Percentiles rank a stretch among this genome's conserved stretches.
phyloP scores from a whole-genome alignment of 2,888 invertebrate species.

The Campaea margaritaria region DNA sequence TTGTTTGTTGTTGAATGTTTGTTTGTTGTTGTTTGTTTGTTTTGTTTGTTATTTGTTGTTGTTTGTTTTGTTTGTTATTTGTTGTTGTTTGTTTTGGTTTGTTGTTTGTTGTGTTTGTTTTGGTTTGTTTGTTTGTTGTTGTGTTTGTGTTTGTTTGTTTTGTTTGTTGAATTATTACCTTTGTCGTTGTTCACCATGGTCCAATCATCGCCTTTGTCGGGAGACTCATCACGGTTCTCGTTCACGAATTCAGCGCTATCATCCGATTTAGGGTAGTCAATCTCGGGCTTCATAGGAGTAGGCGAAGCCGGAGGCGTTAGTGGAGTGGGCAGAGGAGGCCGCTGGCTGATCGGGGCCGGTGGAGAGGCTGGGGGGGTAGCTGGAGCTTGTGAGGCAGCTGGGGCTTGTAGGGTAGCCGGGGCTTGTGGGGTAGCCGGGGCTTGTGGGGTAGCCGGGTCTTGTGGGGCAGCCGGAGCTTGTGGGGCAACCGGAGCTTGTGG shows the following conservation, averaged over 20 bases:
- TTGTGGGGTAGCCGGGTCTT: not conserved
- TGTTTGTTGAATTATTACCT: conserved; percentile 56
- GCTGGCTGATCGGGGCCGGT: not conserved
- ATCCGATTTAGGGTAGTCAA: conserved; percentile 4
- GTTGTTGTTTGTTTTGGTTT: no score
- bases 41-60: no score
- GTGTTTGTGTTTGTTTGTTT: no score
- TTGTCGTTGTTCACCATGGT: conserved; percentile 74
- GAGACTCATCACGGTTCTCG: conserved; percentile 54
- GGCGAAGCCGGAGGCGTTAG: conserved; percentile 1
- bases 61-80: no score
- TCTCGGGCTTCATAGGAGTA: conserved; percentile 6
- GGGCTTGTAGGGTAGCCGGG: not conserved
- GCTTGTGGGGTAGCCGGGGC: not conserved
- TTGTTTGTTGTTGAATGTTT: no score
- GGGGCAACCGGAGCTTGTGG: conserved; percentile 25
- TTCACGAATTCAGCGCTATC: conserved; percentile 3
- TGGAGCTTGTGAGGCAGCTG: not conserved
- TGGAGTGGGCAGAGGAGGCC: conserved; percentile 6
- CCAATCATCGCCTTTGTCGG: conserved; percentile 70
- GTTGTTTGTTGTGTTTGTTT: no score
- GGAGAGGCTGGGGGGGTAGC: not conserved
- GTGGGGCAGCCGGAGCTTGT: conserved; percentile 10
- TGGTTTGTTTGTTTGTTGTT: no score
- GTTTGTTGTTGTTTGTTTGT: no score